These are phyloP conservation scores for Gymnodraco acuticeps DNA, from an alignment of 2,797 vertebrate genomes.

Conservation along the genomic window DNA sequence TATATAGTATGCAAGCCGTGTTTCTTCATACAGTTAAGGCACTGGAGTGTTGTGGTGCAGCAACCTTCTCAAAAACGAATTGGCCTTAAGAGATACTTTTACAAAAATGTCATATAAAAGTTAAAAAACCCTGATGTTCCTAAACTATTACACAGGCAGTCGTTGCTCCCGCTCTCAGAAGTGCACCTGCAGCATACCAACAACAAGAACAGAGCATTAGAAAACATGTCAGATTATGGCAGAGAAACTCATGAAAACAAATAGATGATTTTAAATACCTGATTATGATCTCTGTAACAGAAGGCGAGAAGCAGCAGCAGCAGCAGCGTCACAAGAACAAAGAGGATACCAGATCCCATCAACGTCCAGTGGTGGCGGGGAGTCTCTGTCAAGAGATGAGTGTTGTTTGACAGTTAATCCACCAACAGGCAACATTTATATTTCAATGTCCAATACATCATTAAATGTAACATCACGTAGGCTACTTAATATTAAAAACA, in stretches of 20 bases:
- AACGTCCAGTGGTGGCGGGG: rapidly evolving
- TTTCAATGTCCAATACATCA: not conserved
- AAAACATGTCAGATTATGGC: not conserved
- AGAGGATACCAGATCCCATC: too few species aligned
- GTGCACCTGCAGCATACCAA: not conserved
- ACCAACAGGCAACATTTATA: not conserved
- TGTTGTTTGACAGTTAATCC: not conserved
- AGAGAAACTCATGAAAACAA: too few species aligned
- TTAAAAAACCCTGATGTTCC: too few species aligned
- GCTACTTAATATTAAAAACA: not conserved
- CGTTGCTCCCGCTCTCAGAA: too few species aligned
- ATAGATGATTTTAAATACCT: not conserved
- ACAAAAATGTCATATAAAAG: too few species aligned
- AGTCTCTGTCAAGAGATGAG: not conserved
- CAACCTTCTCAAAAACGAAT: too few species aligned
- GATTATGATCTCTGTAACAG: not conserved
- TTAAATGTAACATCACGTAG: not conserved
- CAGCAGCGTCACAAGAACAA: not conserved
- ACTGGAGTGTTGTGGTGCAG: too few species aligned
- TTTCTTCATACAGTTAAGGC: too few species aligned
- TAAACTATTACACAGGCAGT: too few species aligned
- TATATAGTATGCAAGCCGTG: too few species aligned
- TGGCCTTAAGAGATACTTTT: too few species aligned
- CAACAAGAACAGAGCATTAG: not conserved
- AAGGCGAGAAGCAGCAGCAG: not conserved